Conservation (phyloP, 2,113 vertebrate genomes). For the Pedionomus torquatus region DNA sequence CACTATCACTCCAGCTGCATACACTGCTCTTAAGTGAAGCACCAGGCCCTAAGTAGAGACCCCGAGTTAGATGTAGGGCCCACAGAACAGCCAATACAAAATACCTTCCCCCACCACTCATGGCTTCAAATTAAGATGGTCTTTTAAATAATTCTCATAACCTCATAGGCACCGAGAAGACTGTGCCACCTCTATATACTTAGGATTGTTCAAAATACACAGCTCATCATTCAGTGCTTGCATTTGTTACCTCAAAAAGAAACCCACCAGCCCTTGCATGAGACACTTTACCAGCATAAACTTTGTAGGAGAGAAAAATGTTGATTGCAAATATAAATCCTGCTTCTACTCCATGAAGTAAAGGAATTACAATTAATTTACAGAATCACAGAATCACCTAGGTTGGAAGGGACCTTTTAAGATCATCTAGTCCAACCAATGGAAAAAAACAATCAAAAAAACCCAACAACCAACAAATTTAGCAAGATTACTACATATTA, state of each 20-base stretch:
- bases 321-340: background rate
- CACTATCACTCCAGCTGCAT: background rate
- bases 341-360: background rate
- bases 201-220: background rate
- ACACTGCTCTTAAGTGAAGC: background rate
- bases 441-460: too few relatives aligned
- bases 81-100: background rate
- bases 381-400: too few relatives aligned
- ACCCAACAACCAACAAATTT: too few relatives aligned
- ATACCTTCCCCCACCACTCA: background rate
- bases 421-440: too few relatives aligned
- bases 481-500: background rate
- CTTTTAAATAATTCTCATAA: background rate
- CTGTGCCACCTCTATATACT: background rate
- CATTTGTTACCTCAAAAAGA: background rate
- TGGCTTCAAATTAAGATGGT: background rate
- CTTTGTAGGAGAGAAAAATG: background rate
- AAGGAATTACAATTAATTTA: background rate
- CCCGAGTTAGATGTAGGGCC: background rate
- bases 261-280: background rate
- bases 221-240: background rate
- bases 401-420: too few relatives aligned
- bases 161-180: background rate
- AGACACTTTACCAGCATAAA: background rate
- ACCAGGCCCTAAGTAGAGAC: background rate